Evolutionary conservation across 2,888 invertebrate species (phyloP), one percentile per base, ranked within the genome.

Genomic region (Penaeus monodon): DNA sequence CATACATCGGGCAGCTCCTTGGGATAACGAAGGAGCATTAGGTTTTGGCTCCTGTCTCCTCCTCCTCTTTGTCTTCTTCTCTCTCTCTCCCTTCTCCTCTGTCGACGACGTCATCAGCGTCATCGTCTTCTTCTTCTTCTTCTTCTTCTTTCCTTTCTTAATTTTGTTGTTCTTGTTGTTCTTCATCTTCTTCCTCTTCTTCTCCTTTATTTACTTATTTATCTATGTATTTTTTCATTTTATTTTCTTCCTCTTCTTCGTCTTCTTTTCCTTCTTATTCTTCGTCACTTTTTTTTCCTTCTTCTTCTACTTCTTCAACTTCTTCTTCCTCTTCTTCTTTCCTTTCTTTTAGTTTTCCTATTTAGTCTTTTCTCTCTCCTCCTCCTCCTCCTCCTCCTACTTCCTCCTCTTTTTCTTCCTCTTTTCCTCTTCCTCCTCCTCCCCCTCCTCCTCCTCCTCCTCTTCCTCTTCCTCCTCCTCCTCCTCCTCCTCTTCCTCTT

Each of bases 1-100:
- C 57, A 57, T 57, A 57, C 57, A 57, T 57, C 57, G 57, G 57
- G 57, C 57, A 57, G 57, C 57, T 14, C 17, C 57, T 57, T 57
- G 74, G 44, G 74, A 74, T 33, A 74, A 44, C 33, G 74, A 74
- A 44, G 44, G 74, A 74, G 74, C 33, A 24, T 38, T 33, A 74
- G 74, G 29, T 24, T 24, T 22, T 24, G 74, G 44, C 38, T 38
- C 65, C 24, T 65, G 33, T 38, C 33, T 65, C 65, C 33, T 44
- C 81, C 65, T 27, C 49, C 27, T 81, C 44, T 27, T 57, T 14
- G 63, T 68, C 24, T 17, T 44, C 22, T 1, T 33, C 65, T 17
- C 33, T 17, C n/a, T 27, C 33, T 17, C 14, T 38, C 49, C 33
- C 24, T 10, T 27, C 29, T 27, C 38, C 27, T 24, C 74, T 2